Percentiles rank a stretch among this genome's conserved stretches.
phyloP scores from a whole-genome alignment of 1,140 invertebrate genomes.

The Leptinotarsa undecemlineata region DNA sequence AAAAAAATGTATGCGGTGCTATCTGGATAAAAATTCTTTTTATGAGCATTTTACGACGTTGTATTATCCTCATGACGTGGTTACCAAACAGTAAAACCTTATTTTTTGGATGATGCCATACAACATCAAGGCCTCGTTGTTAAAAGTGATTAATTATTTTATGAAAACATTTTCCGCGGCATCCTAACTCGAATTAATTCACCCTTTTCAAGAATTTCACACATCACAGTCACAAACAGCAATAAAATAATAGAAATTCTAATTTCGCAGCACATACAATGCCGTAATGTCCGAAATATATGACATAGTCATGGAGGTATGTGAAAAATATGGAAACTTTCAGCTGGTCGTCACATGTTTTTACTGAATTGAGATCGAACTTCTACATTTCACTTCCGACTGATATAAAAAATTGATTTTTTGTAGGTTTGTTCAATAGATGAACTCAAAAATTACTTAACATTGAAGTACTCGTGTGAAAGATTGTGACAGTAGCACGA shows the following conservation, averaged over 20 bases:
- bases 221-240: constrained; percentile 2
- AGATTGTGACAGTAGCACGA: too few species aligned
- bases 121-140: background rate
- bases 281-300: background rate
- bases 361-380: too few species aligned
- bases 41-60: too few species aligned
- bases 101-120: background rate
- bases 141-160: constrained; percentile 2
- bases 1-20: too few species aligned
- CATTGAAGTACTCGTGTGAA: too few species aligned
- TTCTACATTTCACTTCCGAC: too few species aligned
- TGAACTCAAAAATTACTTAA: too few species aligned
- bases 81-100: constrained; percentile 1
- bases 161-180: background rate
- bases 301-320: background rate
- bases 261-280: background rate
- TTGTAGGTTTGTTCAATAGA: too few species aligned
- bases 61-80: background rate
- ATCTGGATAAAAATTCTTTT: too few species aligned
- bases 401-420: too few species aligned
- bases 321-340: too few species aligned
- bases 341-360: too few species aligned
- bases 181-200: background rate
- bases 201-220: constrained; percentile 8
- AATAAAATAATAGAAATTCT: background rate